Conservation (phyloP, 2,113 vertebrate species). For the Herpailurus yagouaroundi region DNA sequence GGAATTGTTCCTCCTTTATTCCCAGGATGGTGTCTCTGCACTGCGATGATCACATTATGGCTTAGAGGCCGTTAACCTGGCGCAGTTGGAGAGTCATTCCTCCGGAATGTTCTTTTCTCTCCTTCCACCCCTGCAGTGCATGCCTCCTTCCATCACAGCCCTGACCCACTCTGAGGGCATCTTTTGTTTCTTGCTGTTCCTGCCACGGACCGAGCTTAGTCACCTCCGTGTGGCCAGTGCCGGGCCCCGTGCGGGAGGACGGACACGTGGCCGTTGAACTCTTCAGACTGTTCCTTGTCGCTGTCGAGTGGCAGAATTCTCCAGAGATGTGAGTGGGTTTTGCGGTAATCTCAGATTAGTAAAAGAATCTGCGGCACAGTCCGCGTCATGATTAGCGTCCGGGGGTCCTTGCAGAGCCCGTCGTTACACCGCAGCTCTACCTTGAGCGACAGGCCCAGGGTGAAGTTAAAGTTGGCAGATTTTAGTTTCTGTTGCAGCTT, state of each 20-base stretch:
- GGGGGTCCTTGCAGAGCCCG: not conserved
- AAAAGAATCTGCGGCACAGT: not conserved
- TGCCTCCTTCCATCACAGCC: not conserved
- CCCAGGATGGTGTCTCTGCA: not conserved
- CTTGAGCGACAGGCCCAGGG: not conserved
- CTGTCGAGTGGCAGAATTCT: not conserved
- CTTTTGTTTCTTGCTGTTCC: not conserved
- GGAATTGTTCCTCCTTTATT: not conserved
- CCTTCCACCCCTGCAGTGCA: rapidly evolving
- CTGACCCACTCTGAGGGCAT: not conserved
- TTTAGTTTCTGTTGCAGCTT: not conserved
- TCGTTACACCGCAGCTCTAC: not conserved
- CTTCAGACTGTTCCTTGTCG: not conserved
- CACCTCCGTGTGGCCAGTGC: not conserved
- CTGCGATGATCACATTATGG: rapidly evolving
- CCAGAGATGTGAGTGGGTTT: not conserved
- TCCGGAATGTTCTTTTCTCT: not conserved
- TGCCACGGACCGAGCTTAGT: rapidly evolving
- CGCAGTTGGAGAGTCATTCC: not conserved
- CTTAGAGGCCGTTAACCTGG: rapidly evolving
- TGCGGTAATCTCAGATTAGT: not conserved
- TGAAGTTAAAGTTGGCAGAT: not conserved
- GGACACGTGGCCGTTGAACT: not conserved
- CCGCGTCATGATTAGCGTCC: not conserved
- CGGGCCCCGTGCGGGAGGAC: not conserved